Evolutionary conservation across 2,888 invertebrate genomes (phyloP).

Genomic region (Rotaria macrura): DNA sequence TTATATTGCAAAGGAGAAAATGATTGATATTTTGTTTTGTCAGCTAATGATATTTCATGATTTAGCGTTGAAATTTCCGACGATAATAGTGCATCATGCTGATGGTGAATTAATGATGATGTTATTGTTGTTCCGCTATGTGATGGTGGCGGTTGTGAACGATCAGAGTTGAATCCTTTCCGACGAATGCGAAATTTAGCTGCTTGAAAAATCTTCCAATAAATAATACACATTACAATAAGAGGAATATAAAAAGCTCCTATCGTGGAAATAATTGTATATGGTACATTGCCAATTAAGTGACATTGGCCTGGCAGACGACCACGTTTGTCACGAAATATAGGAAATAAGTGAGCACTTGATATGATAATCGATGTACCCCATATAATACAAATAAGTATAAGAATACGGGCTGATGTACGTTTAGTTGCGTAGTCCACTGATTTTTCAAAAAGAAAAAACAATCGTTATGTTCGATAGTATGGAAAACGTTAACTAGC

Average conservation of each 20-base stretch:
- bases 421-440: constrained; percentile 80
- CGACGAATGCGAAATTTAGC: constrained; percentile 71
- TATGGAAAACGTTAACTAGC: too few species aligned
- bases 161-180: constrained; percentile 40
- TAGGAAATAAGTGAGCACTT: constrained; percentile 68
- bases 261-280: constrained; percentile 85
- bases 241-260: constrained; percentile 94
- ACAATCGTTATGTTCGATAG: too few species aligned
- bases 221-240: constrained; percentile 79
- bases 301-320: constrained; percentile 60
- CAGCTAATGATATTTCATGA: background rate
- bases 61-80: background rate
- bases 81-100: background rate
- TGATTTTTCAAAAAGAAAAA: background rate
- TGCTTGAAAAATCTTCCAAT: constrained; percentile 91
- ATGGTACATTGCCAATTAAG: constrained; percentile 74
- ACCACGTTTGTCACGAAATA: background rate
- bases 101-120: background rate
- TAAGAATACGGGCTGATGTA: constrained; percentile 64
- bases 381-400: constrained; percentile 86
- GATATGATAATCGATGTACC: constrained; percentile 78
- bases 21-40: background rate
- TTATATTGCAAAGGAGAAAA: background rate
- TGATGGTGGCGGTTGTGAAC: background rate
- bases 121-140: background rate